Evolutionary conservation across 92 coral and sea anemone genomes (phyloP), one percentile per base, ranked within the genome.

Genomic region (Phymanthus crucifer): DNA sequence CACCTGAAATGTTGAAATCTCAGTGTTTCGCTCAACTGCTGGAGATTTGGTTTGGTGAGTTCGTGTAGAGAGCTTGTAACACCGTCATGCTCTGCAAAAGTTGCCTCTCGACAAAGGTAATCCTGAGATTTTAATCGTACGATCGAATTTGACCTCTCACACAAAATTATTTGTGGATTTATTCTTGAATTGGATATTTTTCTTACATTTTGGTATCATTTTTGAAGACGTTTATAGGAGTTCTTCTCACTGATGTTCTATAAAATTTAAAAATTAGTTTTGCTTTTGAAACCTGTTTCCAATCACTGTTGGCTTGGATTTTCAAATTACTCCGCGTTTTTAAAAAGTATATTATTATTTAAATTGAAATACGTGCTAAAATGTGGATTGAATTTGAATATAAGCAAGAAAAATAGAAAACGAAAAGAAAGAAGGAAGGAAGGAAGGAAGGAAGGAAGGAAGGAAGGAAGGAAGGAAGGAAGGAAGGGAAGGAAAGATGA

Each of bases 31-130:
- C 12, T 18, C 45, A 16, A 23, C 43, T n/a, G 17, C 71, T 10
- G 64, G 64, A 29, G 6, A 19, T 54, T 54, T 54, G 11, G 64
- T 54, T 57, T 70, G 9, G 16, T n/a, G 50, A 68, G 12, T 12
- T 21, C 40, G 71, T 21, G 71, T 17, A 2, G 4, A 13, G 13
- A 66, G 11, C 34, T 54, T 26, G 52, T 32, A n/a, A 29, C 24
- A 21, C 13, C 50, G 50, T 45, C 50, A 76, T 76, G 80, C 71
- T 56, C 19, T 76, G 80, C 37, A 76, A 76, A 58, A 52, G 34
- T 48, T 76, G 80, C 66, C 6, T 76, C 1, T 3, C 80, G 3
- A 68, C 70, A 26, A 54, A 76, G 80, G 78, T 74, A 74, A 74
- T 50, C 40, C 34, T 66, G 11, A 11, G 19, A 66, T 66, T 31